Conservation (phyloP, 2,888 invertebrate species). For the Ochropleura plecta region DNA sequence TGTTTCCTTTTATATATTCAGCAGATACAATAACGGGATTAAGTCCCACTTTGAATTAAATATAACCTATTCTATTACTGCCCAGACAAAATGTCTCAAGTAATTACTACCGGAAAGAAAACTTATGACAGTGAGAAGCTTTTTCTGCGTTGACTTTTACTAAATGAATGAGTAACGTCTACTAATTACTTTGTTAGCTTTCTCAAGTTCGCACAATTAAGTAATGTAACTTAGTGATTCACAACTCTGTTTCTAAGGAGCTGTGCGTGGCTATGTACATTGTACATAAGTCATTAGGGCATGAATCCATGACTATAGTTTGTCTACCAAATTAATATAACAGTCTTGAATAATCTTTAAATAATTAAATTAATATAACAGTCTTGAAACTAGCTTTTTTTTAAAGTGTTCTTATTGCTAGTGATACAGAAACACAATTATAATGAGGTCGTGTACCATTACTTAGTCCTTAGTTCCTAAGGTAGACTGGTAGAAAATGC, state of each 20-base stretch:
- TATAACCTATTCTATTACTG: not conserved
- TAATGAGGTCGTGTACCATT: too few relatives aligned
- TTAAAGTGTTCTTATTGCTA: too few relatives aligned
- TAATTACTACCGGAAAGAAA: not conserved
- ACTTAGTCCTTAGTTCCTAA: too few relatives aligned
- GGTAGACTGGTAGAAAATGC: too few relatives aligned
- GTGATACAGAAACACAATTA: too few relatives aligned
- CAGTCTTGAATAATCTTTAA: too few relatives aligned
- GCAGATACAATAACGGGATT: not conserved
- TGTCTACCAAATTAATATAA: not conserved
- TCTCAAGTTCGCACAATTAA: constrained; percentile 35
- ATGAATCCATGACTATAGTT: not conserved
- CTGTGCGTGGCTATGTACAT: not conserved
- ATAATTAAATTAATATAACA: too few relatives aligned
- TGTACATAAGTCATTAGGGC: constrained; percentile 16
- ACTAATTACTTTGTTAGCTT: constrained; percentile 35
- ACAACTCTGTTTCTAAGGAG: constrained; percentile 13
- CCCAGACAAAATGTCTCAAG: not conserved
- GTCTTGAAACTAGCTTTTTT: too few relatives aligned
- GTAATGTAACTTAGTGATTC: constrained; percentile 21
- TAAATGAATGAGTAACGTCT: constrained; percentile 25
- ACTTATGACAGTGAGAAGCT: not conserved
- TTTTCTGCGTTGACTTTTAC: not conserved
- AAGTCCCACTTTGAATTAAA: not conserved
- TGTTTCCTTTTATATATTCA: not conserved